These are phyloP conservation scores for Manis javanica DNA, from an alignment of 2,797 vertebrate genomes.

Conservation along the genomic window DNA sequence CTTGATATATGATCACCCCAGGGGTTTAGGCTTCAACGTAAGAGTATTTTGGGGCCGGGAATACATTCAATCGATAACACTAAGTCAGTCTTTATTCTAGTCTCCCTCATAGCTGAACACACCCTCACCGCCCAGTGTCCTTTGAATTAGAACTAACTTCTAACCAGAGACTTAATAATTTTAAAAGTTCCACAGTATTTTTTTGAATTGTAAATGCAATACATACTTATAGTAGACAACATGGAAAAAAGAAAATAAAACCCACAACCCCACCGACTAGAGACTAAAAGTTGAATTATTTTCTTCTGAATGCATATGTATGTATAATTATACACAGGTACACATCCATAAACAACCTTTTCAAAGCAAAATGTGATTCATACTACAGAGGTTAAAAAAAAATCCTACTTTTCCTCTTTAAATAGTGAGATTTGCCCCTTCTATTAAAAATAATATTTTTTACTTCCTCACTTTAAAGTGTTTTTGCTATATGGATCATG, in stretches of 20 bases:
- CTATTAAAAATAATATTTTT: not conserved
- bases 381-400: not conserved
- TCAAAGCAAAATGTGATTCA: not conserved
- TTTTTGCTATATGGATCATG: not conserved
- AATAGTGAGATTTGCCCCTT: not conserved
- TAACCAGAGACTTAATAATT: not conserved
- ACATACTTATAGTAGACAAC: not conserved
- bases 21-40: not conserved
- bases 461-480: not conserved
- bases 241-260: slow-evolving; percentile 13
- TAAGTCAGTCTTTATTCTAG: not conserved
- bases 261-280: not conserved
- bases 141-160: not conserved
- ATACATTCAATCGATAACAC: not conserved
- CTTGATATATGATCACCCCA: not conserved
- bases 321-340: not conserved
- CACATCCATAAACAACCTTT: not conserved
- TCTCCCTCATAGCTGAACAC: not conserved
- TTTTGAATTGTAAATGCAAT: not conserved
- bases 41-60: not conserved
- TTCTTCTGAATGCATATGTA: not conserved
- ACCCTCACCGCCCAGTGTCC: not conserved
- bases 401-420: not conserved
- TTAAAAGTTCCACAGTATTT: not conserved
- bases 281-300: not conserved